Base-by-base conservation (phyloP, 1,140 invertebrate species). In the Acromyrmex echinatior region DNA sequence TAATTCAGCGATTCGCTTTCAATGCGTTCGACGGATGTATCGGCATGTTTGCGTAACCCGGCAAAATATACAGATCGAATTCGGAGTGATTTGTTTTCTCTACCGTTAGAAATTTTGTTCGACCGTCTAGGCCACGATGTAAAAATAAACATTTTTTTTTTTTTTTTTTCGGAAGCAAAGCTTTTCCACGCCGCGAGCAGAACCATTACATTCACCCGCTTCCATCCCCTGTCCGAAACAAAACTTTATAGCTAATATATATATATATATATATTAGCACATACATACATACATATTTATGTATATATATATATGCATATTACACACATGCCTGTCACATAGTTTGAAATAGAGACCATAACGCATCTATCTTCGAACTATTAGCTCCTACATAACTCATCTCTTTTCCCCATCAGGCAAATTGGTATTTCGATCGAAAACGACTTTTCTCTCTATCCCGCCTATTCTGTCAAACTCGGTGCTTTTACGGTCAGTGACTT, bases 11-110 rank as follows among this genome's bases (percentile, higher is more conserved):
- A 86, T 68, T 49, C 74, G 49, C 60, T 70, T 86, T 79, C 80
- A 71, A 84, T 84, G 71, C 74, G 63, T 25, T 78, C 71, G 65
- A 60, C 84, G 51, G 63, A 68, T 71, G 84, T 56, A 90, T 90
- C 86, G 60, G 56, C 62, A 45, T 91, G 87, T 91, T 91, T 88
- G 82, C 58, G 60, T 70, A 65, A 86, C 86, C 60, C 70, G 70
- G 66, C 76, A 91, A 91, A 91, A 91, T 91, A 91, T 91, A 91
- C 90, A 91, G 78, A 91, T 91, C 89, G 87, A 91, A 91, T 84
- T 85, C n/a, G 45, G 68, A 85, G 76, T 85, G 70, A 87, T 87
- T 87, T 91, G 90, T 91, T 91, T 91, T 91, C 87, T 87, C 88
- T 91, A 65, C 90, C 87, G 89, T 88, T 91, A 80, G 89, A 86